Evolutionary conservation across 2,113 vertebrate genomes (phyloP).

Genomic region (Caranx melampygus): DNA sequence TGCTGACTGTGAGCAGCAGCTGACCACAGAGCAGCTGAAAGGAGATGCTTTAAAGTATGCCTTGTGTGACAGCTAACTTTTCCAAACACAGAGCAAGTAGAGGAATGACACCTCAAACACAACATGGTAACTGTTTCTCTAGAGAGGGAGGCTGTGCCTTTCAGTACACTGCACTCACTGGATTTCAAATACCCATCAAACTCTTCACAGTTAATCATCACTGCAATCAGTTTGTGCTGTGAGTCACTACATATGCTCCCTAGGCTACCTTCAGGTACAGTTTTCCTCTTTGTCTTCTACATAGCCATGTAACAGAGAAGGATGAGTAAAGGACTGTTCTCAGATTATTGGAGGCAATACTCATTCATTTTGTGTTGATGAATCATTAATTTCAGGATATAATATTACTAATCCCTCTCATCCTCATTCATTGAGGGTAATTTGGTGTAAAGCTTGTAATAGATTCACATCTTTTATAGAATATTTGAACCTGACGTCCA

Average conservation of each 20-base stretch:
- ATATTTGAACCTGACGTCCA: neutral
- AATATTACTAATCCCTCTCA: neutral
- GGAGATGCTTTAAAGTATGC: neutral
- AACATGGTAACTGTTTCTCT: too few relatives aligned
- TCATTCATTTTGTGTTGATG: conserved; percentile 9
- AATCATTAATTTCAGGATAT: neutral
- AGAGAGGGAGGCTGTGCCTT: too few relatives aligned
- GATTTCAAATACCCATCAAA: conserved; percentile 13
- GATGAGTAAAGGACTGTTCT: neutral
- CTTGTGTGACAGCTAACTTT: conserved; percentile 18
- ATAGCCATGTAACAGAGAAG: neutral
- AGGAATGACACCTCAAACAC: neutral
- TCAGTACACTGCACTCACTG: neutral
- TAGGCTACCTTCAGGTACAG: neutral
- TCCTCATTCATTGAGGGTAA: neutral
- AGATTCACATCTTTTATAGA: neutral
- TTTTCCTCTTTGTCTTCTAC: neutral
- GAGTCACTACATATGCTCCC: neutral
- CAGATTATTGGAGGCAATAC: neutral
- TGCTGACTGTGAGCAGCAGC: neutral
- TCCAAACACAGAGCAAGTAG: conserved; percentile 7
- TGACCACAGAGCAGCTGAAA: too few relatives aligned
- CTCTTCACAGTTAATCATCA: neutral
- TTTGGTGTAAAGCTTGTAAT: neutral
- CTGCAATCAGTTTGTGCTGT: neutral